phyloP scores from a whole-genome alignment of 2,888 invertebrate species.

The Pyrocoelia pectoralis region DNA sequence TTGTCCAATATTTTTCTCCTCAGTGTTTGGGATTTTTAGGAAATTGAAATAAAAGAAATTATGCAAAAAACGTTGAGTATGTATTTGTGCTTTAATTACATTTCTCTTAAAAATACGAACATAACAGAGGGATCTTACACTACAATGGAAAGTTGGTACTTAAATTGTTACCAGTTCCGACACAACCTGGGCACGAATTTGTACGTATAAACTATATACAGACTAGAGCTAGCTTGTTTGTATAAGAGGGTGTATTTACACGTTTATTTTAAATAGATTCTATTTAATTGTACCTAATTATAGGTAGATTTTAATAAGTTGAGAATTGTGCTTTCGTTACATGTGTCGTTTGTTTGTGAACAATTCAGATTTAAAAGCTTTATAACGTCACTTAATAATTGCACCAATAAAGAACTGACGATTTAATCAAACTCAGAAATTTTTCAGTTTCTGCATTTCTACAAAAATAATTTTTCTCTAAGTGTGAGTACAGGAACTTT shows the following conservation, averaged over 20 bases:
- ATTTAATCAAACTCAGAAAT: not conserved
- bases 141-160: slow-evolving; percentile 40
- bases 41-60: slow-evolving; percentile 2
- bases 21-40: too few relatives aligned
- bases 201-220: slow-evolving; percentile 55
- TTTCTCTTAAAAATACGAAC: slow-evolving; percentile 45
- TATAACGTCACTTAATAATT: not conserved
- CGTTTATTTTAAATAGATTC: slow-evolving; percentile 16
- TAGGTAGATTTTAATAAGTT: slow-evolving; percentile 5
- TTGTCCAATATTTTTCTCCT: too few relatives aligned
- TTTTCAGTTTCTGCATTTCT: slow-evolving; percentile 17
- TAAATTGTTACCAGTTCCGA: slow-evolving; percentile 38
- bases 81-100: slow-evolving; percentile 39
- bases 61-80: slow-evolving; percentile 34
- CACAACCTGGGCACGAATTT: slow-evolving; percentile 46
- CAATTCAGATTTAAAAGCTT: slow-evolving; percentile 11
- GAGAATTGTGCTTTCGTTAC: slow-evolving; percentile 13
- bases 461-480: slow-evolving; percentile 26
- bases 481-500: slow-evolving; percentile 24
- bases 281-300: slow-evolving; percentile 15
- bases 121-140: slow-evolving; percentile 38
- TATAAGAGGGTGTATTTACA: slow-evolving; percentile 51
- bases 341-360: slow-evolving; percentile 14
- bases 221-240: slow-evolving; percentile 53
- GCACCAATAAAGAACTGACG: slow-evolving; percentile 4